Evolutionary conservation across 2,113 vertebrate species (phyloP), one percentile per base, ranked within the genome.

Genomic region (Tragelaphus buxtoni): DNA sequence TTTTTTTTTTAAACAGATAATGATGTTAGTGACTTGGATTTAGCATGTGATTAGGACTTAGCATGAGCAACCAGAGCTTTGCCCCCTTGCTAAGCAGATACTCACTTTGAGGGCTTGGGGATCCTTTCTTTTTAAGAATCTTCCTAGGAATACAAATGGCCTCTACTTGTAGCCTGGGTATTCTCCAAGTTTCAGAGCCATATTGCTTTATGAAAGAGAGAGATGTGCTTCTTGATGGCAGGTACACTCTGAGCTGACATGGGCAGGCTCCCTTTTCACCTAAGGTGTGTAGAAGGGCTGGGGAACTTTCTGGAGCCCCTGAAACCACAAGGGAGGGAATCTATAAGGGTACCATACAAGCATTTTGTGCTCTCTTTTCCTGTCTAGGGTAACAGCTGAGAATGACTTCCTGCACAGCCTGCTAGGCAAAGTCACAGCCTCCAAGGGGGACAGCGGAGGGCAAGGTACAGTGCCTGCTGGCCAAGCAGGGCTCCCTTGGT

Each of bases 361-460:
- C 32, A 17, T 63, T 69, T 30, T 47, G 86, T 84, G 84, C 32
- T 97, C 35, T 96, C 82, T 96, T 90, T 98, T 94, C 94, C 96
- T 58, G 72, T 97, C 20, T 97, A 99, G 99, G 97, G 99, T 99
- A 10, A 97, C 99, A 74, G 99, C 99, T 88, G 99, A 99, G 97
- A 99, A 99, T 95, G 99, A 99, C 96, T 99, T 99, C 94, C 99
- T 99, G 35, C 99, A 99, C 97, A 98, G 98, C 86, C 99, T 99
- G 69, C 97, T 99, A 93, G 99, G 99, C 98, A 99, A 99, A 98
- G 99, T 99, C 95, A 99, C 99, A 24, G 98, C 99, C n/a, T 99
- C 98, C 16, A 99, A 99, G 97, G 99, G 99, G 93, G 99, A 99
- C 98, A 99, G 99, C 22, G 99, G 99, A 88, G 99, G 99, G 56